Conservation (phyloP, 1,140 invertebrate genomes). For the Dysdera silvatica region DNA sequence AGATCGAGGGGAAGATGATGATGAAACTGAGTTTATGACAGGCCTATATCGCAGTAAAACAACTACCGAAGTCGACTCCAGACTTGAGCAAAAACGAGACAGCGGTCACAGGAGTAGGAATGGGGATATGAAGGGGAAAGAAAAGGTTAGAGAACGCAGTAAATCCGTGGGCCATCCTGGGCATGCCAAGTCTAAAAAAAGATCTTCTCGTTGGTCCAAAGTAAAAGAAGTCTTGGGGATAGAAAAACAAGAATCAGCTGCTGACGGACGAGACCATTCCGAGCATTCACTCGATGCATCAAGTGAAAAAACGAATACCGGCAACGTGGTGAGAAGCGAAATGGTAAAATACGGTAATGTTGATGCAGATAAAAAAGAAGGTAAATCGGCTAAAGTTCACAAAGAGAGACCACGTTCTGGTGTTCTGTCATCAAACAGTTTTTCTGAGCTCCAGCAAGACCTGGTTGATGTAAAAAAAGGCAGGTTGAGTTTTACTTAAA, state of each 20-base stretch:
- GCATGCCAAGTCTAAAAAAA: constrained; percentile 39
- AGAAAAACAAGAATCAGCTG: constrained; percentile 44
- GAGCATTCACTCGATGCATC: no score
- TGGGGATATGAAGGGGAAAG: not conserved
- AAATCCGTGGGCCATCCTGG: constrained; percentile 24
- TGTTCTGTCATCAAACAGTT: constrained; percentile 20
- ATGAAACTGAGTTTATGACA: no score
- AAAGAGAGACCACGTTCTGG: constrained; percentile 17
- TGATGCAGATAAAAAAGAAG: not conserved
- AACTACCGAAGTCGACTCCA: not conserved
- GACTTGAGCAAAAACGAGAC: not conserved
- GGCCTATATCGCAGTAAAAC: constrained; percentile 22
- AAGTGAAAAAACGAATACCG: no score
- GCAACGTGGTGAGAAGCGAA: no score
- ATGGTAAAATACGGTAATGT: no score
- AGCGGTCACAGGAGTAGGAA: constrained; percentile 19
- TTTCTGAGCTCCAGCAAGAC: no score
- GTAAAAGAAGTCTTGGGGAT: constrained; percentile 72
- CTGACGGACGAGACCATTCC: no score
- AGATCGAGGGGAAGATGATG: no score
- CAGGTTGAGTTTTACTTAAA: no score
- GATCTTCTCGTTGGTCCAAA: constrained; percentile 68
- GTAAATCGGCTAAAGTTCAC: constrained; percentile 5
- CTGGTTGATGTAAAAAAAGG: no score
- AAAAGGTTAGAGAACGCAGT: constrained; percentile 23